Conservation (phyloP, 2,888 invertebrate species). For the Folsomia manolachei region DNA sequence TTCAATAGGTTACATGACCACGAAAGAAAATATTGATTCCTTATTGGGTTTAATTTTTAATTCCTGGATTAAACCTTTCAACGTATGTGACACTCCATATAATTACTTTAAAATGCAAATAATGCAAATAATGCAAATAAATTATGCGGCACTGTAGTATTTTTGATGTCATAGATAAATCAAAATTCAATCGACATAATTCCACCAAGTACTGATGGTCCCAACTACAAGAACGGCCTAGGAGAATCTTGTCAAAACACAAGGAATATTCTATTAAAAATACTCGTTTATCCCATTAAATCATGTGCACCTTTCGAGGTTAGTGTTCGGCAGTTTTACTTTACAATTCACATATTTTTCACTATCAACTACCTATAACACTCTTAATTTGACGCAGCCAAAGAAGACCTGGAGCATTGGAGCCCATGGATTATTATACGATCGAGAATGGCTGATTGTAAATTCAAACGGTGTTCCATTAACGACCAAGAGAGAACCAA, state of each 20-base stretch:
- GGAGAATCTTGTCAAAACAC: slow-evolving; percentile 15
- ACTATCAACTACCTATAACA: no score
- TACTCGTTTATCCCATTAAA: slow-evolving; percentile 80
- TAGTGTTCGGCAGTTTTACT: no score
- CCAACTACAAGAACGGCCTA: background rate
- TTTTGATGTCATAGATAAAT: background rate
- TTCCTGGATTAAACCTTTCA: slow-evolving; percentile 47
- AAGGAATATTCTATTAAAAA: slow-evolving; percentile 53
- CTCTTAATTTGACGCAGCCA: no score
- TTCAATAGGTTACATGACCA: slow-evolving; percentile 90
- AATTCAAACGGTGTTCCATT: slow-evolving; percentile 75
- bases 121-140: background rate
- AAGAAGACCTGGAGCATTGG: slow-evolving; percentile 67
- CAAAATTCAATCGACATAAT: background rate
- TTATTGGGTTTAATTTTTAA: slow-evolving; percentile 45
- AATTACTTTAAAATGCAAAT: background rate
- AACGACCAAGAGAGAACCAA: slow-evolving; percentile 80
- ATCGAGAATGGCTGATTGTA: slow-evolving; percentile 91
- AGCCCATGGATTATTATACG: slow-evolving; percentile 75
- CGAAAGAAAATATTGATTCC: slow-evolving; percentile 52
- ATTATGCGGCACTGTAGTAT: background rate
- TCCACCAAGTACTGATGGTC: background rate
- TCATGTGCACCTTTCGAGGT: slow-evolving; percentile 80
- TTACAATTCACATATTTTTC: no score
- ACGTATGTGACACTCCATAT: slow-evolving; percentile 14